Percentiles rank a stretch among this genome's conserved stretches.
Evolutionary conservation across 2,113 vertebrate genomes (phyloP).

Genomic region (Noctilio leporinus): DNA sequence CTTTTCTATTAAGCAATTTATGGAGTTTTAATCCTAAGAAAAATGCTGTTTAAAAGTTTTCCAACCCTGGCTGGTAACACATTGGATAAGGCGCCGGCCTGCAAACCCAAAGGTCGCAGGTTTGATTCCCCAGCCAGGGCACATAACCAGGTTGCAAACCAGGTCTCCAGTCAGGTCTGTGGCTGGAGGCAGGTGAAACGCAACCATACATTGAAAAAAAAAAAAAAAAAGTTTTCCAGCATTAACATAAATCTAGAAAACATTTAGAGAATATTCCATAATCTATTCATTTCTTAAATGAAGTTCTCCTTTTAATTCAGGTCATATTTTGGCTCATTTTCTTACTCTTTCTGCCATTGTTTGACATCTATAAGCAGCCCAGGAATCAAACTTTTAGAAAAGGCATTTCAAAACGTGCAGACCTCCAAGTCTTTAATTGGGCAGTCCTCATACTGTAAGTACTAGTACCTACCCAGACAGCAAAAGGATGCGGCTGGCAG

Average conservation of each 20-base stretch:
- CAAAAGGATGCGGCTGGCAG: background rate
- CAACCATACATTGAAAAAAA: no score
- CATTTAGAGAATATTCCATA: background rate
- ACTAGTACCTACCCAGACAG: background rate
- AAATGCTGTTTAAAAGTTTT: no score
- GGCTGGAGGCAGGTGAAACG: no score
- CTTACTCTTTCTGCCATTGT: background rate
- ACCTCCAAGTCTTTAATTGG: background rate
- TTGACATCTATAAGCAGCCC: background rate
- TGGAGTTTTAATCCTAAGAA: background rate
- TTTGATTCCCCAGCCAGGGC: no score
- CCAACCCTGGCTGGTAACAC: no score
- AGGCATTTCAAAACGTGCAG: background rate
- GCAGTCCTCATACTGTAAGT: background rate
- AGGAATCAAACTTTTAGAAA: slow-evolving; percentile 18
- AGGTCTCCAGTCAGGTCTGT: no score
- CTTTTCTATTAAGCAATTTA: background rate
- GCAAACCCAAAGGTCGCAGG: no score
- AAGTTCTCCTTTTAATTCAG: slow-evolving; percentile 43
- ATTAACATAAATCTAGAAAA: background rate
- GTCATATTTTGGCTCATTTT: background rate
- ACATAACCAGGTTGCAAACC: no score
- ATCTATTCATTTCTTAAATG: background rate
- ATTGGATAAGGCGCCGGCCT: no score
- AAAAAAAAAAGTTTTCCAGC: background rate